Percentiles rank a stretch among this genome's conserved stretches.
phyloP scores from a whole-genome alignment of 2,113 vertebrate species.

The Hyla sarda region DNA sequence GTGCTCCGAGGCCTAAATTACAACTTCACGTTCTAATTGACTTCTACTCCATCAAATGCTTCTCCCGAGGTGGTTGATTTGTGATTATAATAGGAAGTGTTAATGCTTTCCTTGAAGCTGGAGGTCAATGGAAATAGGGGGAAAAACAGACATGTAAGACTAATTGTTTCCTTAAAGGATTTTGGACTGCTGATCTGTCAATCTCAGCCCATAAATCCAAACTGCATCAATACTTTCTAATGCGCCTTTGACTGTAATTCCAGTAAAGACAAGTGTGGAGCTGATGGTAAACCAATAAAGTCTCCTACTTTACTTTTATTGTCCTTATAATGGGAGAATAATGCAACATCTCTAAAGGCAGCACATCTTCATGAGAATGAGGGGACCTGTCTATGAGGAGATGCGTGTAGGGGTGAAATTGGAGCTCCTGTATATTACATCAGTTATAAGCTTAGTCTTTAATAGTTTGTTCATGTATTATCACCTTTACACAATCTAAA shows the following conservation, averaged over 20 bases:
- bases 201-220: constrained; percentile 44
- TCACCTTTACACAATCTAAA: neutral
- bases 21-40: constrained; percentile 24
- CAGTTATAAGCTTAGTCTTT: neutral
- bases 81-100: constrained; percentile 46
- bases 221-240: constrained; percentile 53
- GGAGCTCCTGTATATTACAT: neutral
- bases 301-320: neutral
- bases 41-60: neutral
- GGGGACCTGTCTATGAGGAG: neutral
- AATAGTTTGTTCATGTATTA: neutral
- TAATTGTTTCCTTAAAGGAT: constrained; percentile 52
- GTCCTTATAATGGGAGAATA: neutral
- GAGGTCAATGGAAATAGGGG: constrained; percentile 42
- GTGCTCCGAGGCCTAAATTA: neutral
- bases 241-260: constrained; percentile 37
- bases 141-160: constrained; percentile 9
- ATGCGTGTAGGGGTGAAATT: neutral
- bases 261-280: constrained; percentile 42
- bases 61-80: constrained; percentile 36
- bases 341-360: constrained; percentile 11
- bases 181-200: constrained; percentile 51
- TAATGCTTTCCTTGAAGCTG: constrained; percentile 31
- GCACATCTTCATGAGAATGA: neutral
- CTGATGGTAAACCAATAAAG: constrained; percentile 32